These are phyloP conservation scores for Otocyon megalotis DNA, from an alignment of 2,113 vertebrate species.

Conservation along the genomic window DNA sequence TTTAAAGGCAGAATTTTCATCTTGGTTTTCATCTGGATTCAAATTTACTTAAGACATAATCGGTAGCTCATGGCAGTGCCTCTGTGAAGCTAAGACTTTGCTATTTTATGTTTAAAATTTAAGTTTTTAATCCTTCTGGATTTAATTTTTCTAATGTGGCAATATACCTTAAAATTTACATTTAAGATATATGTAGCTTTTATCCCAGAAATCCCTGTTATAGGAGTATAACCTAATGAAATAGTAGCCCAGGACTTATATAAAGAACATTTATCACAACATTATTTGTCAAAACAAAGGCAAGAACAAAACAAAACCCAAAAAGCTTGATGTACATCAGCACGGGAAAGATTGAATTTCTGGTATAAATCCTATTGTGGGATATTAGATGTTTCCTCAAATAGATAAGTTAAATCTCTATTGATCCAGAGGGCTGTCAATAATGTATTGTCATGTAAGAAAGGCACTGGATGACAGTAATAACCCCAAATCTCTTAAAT, in stretches of 20 bases:
- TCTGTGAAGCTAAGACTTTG: slow-evolving; percentile 5
- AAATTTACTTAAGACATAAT: slow-evolving; percentile 12
- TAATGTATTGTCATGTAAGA: not conserved
- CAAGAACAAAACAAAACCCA: not conserved
- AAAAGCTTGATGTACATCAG: not conserved
- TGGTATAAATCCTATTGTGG: not conserved
- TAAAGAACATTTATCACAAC: not conserved
- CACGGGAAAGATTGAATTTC: not conserved
- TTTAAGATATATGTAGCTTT: not conserved
- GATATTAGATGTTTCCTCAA: slow-evolving; percentile 21
- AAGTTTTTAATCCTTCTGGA: slow-evolving; percentile 35
- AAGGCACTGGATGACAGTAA: not conserved
- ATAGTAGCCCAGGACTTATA: not conserved
- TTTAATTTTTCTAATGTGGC: slow-evolving; percentile 42
- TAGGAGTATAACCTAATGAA: not conserved
- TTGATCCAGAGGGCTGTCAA: not conserved
- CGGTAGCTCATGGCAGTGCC: not conserved
- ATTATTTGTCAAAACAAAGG: not conserved
- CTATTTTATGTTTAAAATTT: slow-evolving; percentile 52
- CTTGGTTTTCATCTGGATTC: slow-evolving; percentile 28
- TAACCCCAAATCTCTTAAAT: not conserved
- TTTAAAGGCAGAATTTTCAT: slow-evolving; percentile 49
- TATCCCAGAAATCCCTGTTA: not conserved
- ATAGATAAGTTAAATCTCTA: slow-evolving; percentile 4
- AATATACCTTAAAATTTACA: not conserved